A percentile compares a stretch with the other conserved stretches of the same genome.
These are phyloP conservation scores for Aldrovandia affinis DNA, from an alignment of 2,797 vertebrate genomes.

Conservation along the genomic window DNA sequence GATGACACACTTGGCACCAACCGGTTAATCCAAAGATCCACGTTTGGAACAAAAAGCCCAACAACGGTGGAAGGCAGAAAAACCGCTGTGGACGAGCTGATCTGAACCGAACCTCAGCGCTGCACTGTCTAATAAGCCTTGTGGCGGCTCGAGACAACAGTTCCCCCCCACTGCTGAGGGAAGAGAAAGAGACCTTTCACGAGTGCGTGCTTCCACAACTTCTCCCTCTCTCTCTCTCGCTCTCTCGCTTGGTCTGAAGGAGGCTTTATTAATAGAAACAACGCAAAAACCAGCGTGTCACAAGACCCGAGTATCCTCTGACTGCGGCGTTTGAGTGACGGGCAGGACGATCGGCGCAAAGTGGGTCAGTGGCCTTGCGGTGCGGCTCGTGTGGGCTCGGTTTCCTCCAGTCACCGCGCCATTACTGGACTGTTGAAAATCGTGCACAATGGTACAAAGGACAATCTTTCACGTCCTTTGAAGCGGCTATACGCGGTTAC, in stretches of 20 bases:
- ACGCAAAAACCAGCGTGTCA: conserved; percentile 66
- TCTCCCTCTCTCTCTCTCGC: background rate
- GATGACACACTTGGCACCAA: background rate
- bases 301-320: conserved; percentile 71
- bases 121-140: background rate
- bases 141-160: background rate
- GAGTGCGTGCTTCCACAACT: background rate
- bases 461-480: background rate
- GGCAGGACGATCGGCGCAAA: conserved; percentile 34
- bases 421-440: background rate
- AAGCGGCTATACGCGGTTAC: background rate
- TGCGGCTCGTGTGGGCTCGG: conserved; percentile 32
- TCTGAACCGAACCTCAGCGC: conserved; percentile 36
- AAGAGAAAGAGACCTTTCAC: background rate
- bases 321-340: conserved; percentile 61
- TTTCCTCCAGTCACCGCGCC: background rate
- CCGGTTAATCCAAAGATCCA: background rate
- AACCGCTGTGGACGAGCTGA: background rate
- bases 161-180: background rate
- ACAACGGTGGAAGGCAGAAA: background rate
- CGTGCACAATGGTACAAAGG: background rate
- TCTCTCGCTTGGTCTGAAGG: background rate
- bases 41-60: background rate
- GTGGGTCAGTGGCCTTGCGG: conserved; percentile 35
- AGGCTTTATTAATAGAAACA: conserved; percentile 72